A percentile compares a stretch with the other conserved stretches of the same genome.
Evolutionary conservation across 2,797 vertebrate species (phyloP).

Genomic region (Rousettus madagascariensis): DNA sequence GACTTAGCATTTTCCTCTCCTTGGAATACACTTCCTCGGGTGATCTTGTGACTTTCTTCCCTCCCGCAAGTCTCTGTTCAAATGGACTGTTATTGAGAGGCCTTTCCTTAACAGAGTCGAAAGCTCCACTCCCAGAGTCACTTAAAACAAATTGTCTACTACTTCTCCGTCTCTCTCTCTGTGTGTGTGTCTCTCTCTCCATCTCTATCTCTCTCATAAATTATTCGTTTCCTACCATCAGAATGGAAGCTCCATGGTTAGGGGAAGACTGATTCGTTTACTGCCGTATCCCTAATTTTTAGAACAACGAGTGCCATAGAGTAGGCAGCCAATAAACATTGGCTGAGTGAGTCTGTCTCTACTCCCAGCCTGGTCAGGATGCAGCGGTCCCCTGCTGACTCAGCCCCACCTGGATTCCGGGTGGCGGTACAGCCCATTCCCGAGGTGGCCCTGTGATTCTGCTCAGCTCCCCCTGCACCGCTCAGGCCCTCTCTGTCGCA

Average conservation of each 20-base stretch:
- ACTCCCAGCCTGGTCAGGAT: neutral
- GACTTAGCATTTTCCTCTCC: neutral
- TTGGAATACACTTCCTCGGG: neutral
- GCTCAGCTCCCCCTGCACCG: neutral
- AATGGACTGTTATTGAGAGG: neutral
- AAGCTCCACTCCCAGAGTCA: neutral
- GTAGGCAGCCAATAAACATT: neutral
- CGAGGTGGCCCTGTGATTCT: neutral
- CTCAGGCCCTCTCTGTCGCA: neutral
- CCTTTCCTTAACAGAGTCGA: neutral
- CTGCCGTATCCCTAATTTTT: neutral
- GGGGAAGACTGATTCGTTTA: neutral
- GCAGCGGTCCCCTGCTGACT: neutral
- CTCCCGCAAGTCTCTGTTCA: neutral
- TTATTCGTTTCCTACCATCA: neutral
- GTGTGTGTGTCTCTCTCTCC: too few species aligned
- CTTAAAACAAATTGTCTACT: neutral
- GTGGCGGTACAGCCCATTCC: too few species aligned
- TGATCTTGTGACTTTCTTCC: neutral
- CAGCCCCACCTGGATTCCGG: neutral
- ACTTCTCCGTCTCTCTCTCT: too few species aligned
- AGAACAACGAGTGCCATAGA: neutral
- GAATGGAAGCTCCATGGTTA: neutral
- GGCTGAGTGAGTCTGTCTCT: neutral
- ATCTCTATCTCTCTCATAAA: too few species aligned